A percentile compares a stretch with the other conserved stretches of the same genome.
These are phyloP conservation scores for Timema podura DNA, from an alignment of 2,888 invertebrate genomes.

Conservation along the genomic window DNA sequence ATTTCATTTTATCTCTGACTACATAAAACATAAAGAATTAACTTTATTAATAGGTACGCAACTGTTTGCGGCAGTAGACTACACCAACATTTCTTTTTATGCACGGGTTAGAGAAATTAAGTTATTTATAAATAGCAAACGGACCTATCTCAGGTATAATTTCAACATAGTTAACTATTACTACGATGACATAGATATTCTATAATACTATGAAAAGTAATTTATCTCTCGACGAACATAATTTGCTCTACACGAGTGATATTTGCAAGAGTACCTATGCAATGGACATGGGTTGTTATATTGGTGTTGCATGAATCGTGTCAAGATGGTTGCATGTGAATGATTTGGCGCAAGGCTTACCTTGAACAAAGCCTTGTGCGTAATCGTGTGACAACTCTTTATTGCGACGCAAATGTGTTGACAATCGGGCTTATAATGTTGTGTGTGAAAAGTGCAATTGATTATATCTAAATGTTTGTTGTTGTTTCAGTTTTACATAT, in stretches of 20 bases:
- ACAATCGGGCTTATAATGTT: background rate
- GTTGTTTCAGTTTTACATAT: conserved; percentile 14
- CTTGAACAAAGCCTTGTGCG: conserved; percentile 31
- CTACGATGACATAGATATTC: conserved; percentile 15
- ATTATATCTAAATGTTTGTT: conserved; percentile 8
- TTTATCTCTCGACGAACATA: conserved; percentile 18
- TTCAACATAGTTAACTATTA: conserved; percentile 21
- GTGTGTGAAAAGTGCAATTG: background rate
- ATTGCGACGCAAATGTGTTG: background rate
- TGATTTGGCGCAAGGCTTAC: conserved; percentile 39
- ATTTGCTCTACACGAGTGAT: conserved; percentile 26
- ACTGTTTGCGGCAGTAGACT: conserved; percentile 40
- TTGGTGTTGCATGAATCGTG: conserved; percentile 40
- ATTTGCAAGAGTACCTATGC: conserved; percentile 29
- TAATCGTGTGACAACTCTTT: conserved; percentile 1
- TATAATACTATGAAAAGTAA: conserved; percentile 17
- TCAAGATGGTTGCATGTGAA: conserved; percentile 42
- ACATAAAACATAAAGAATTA: no score
- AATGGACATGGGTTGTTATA: conserved; percentile 35
- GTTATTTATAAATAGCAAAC: conserved; percentile 40
- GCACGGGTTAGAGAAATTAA: conserved; percentile 40
- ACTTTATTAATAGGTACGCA: conserved; percentile 28
- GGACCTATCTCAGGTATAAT: conserved; percentile 37
- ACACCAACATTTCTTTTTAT: conserved; percentile 41
- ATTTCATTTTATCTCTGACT: no score